Percentiles rank a stretch among this genome's conserved stretches.
Evolutionary conservation across 2,888 invertebrate species (phyloP).

Genomic region (Pherbina coryleti): DNA sequence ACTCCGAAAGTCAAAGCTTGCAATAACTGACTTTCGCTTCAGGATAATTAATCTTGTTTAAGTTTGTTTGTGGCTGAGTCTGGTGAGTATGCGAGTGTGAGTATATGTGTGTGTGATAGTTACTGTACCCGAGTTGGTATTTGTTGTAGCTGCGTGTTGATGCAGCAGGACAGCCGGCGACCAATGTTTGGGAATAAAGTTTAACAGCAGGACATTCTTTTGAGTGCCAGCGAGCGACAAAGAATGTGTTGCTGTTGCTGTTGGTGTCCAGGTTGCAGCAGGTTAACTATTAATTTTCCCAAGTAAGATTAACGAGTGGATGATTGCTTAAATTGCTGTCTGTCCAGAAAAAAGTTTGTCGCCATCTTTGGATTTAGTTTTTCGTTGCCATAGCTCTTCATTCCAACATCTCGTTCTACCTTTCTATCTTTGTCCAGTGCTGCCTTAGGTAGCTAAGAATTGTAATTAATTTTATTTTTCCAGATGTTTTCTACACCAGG

Average conservation of each 20-base stretch:
- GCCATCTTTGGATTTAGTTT: not conserved
- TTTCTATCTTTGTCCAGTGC: not conserved
- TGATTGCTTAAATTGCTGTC: conserved; percentile 62
- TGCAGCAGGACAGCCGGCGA: conserved; percentile 47
- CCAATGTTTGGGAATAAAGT: not conserved
- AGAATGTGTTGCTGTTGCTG: conserved; percentile 19
- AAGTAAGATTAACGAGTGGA: conserved; percentile 65
- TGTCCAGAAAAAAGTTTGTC: conserved; percentile 15
- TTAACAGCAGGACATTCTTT: conserved; percentile 47
- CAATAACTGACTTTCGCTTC: conserved; percentile 47
- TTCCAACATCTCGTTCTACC: not conserved
- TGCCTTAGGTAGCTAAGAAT: conserved; percentile 44
- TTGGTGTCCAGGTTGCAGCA: conserved; percentile 45
- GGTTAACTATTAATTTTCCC: conserved; percentile 65
- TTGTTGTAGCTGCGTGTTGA: not conserved
- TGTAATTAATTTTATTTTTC: conserved; percentile 50
- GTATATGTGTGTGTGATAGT: conserved; percentile 24
- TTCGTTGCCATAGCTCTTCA: not conserved
- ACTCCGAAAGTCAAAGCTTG: conserved; percentile 24
- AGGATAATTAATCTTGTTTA: conserved; percentile 57
- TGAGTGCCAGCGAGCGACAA: not conserved
- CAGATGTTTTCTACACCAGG: conserved; percentile 41
- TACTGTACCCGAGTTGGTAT: not conserved
- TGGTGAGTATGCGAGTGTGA: conserved; percentile 23
- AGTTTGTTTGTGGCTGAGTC: not conserved